phyloP scores from a whole-genome alignment of 2,888 invertebrate species.

The Spilarctia lutea region DNA sequence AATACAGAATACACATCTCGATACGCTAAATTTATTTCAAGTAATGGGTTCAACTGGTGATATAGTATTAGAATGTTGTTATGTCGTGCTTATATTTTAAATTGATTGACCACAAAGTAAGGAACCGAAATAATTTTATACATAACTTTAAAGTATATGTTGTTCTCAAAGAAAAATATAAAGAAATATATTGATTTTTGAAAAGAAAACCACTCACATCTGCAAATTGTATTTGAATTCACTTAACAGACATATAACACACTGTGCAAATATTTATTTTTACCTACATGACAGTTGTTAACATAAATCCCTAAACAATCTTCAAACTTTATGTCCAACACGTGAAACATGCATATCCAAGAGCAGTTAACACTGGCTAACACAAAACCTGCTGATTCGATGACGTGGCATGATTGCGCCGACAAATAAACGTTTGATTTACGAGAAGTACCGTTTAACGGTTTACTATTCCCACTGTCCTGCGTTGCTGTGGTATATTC shows the following conservation, averaged over 20 bases:
- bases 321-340: constrained; percentile 31
- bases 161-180: not conserved
- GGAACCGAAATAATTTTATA: not conserved
- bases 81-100: not conserved
- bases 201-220: not conserved
- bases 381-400: constrained; percentile 55
- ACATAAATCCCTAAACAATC: constrained; percentile 6
- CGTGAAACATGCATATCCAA: constrained; percentile 40
- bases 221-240: not conserved
- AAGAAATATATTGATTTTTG: too few species aligned
- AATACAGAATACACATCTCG: not conserved
- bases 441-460: constrained; percentile 49
- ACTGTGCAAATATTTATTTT: not conserved
- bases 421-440: constrained; percentile 64
- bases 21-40: not conserved
- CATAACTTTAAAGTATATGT: not conserved
- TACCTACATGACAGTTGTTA: not conserved
- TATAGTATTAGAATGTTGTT: not conserved
- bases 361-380: constrained; percentile 42
- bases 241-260: not conserved
- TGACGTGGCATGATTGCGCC: constrained; percentile 56
- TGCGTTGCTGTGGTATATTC: not conserved
- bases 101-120: not conserved
- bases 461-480: constrained; percentile 22
- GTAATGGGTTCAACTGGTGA: not conserved